Evolutionary conservation across 1,140 invertebrate genomes (phyloP).

Genomic region (Gonatopus flavifemur): DNA sequence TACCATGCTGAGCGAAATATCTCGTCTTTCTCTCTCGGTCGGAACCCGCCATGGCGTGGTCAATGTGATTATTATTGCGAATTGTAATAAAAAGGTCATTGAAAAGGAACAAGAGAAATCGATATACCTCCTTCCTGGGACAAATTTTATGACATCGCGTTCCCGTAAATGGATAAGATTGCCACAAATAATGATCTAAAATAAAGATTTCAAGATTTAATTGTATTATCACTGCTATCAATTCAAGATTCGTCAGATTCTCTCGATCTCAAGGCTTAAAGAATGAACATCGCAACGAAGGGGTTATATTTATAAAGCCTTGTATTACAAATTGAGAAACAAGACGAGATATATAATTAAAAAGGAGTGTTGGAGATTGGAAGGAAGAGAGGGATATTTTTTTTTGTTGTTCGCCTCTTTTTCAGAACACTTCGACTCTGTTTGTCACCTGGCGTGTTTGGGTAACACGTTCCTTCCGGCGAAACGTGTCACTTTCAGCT

Average conservation of each 20-base stretch:
- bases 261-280: too few relatives aligned
- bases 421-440: not conserved
- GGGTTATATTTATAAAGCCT: slow-evolving; percentile 32
- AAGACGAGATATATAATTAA: slow-evolving; percentile 23
- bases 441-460: not conserved
- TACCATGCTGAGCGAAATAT: slow-evolving; percentile 10
- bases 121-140: too few relatives aligned
- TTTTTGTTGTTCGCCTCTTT: not conserved
- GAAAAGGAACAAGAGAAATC: too few relatives aligned
- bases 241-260: too few relatives aligned
- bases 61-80: too few relatives aligned
- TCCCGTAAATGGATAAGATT: too few relatives aligned
- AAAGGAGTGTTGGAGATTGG: slow-evolving; percentile 13
- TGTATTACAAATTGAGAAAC: slow-evolving; percentile 28
- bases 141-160: too few relatives aligned
- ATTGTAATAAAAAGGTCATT: too few relatives aligned
- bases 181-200: too few relatives aligned
- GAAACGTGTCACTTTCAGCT: slow-evolving; percentile 10
- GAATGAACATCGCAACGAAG: slow-evolving; percentile 8
- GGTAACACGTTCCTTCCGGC: slow-evolving; percentile 13
- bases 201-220: too few relatives aligned
- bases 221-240: too few relatives aligned
- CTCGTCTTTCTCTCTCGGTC: not conserved
- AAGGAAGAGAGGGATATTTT: not conserved
- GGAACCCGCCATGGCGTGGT: slow-evolving; percentile 13